These are phyloP conservation scores for Oegoconia quadripuncta DNA, from an alignment of 2,888 invertebrate species.

Conservation along the genomic window DNA sequence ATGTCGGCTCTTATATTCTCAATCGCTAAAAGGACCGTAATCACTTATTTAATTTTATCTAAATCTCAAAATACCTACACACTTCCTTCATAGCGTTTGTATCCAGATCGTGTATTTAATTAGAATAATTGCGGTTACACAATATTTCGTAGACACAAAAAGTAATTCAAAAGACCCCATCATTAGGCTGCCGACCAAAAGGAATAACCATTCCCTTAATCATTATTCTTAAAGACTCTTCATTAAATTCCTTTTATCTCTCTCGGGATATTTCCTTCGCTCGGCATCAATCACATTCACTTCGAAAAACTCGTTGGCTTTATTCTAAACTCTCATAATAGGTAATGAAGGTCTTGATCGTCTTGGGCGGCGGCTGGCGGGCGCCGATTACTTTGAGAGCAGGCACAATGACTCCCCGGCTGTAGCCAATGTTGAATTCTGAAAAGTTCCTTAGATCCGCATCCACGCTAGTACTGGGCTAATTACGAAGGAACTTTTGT, in stretches of 20 bases:
- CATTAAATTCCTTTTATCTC: constrained; percentile 79
- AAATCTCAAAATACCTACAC: background rate
- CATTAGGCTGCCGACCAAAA: constrained; percentile 72
- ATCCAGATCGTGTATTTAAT: constrained; percentile 39
- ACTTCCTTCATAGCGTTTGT: background rate
- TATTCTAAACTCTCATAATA: constrained; percentile 80
- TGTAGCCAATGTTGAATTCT: constrained; percentile 71
- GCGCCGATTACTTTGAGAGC: constrained; percentile 74
- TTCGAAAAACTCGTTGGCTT: constrained; percentile 78
- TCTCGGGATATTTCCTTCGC: constrained; percentile 74
- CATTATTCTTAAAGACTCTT: constrained; percentile 79
- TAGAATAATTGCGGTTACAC: constrained; percentile 56
- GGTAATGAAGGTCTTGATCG: constrained; percentile 77
- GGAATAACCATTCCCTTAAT: constrained; percentile 78
- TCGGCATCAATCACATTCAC: constrained; percentile 78
- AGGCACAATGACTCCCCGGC: constrained; percentile 69
- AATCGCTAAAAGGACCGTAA: too few species aligned
- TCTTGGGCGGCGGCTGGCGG: constrained; percentile 58
- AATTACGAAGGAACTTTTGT: constrained; percentile 76
- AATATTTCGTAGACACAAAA: constrained; percentile 64
- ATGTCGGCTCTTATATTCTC: too few species aligned
- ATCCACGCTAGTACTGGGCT: constrained; percentile 71
- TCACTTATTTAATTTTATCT: background rate
- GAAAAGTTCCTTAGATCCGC: constrained; percentile 71
- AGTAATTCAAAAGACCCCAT: constrained; percentile 71